Conservation (phyloP, 2,797 vertebrate genomes). For the Crax fasciolata region DNA sequence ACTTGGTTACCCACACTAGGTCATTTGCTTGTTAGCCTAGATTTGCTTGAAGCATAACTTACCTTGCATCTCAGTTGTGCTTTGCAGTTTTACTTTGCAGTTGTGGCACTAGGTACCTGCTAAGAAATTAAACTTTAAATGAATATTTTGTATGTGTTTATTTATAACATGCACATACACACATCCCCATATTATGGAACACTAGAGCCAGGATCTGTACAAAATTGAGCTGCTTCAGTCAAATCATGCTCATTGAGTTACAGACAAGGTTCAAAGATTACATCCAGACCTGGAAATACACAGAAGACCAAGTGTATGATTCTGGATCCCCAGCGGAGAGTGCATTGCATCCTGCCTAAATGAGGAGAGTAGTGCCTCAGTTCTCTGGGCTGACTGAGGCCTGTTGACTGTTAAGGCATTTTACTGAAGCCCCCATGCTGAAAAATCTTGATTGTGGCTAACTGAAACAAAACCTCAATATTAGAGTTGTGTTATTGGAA, state of each 20-base stretch:
- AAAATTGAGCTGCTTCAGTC: not conserved
- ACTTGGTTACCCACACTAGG: not conserved
- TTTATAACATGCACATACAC: not conserved
- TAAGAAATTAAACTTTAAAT: not conserved
- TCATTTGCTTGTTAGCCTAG: not conserved
- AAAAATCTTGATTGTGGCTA: not conserved
- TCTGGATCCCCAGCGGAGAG: not conserved
- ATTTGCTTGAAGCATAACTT: not conserved
- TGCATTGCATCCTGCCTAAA: not conserved
- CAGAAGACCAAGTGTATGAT: not conserved
- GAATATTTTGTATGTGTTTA: not conserved
- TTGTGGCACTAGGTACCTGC: not conserved
- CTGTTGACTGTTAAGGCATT: not conserved
- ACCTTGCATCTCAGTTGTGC: not conserved
- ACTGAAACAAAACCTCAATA: not conserved
- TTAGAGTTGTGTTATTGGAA: not conserved
- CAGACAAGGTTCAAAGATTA: not conserved
- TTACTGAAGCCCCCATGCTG: not conserved
- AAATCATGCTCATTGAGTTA: not conserved
- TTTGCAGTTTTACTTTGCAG: not conserved
- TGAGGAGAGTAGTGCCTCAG: not conserved
- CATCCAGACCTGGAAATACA: not conserved
- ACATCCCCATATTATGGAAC: not conserved
- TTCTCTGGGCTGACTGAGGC: not conserved
- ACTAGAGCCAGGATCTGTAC: not conserved